Base-by-base conservation (phyloP, 2,797 vertebrate genomes). In the Leptodactylus fallax region DNA sequence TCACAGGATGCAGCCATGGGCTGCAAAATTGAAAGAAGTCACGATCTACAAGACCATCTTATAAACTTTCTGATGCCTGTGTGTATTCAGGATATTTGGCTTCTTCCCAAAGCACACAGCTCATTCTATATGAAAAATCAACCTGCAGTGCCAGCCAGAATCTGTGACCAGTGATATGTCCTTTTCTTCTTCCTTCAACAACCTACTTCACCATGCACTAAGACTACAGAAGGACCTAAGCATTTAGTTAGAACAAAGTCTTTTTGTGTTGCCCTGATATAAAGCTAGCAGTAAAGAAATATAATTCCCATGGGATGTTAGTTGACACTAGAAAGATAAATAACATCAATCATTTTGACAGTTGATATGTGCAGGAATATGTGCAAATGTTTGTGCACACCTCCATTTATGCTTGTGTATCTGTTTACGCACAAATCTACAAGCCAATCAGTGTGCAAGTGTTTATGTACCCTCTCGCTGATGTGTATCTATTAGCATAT, bases 311-410 rank as follows among this genome's bases (percentile, higher is more conserved):
- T 36, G 78, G 84, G 84, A 89, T 88, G 36, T 58, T 86, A 69
- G 61, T 45, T 83, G 85, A 89, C 80, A 86, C 72, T 83, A 72
- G 88, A 89, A 89, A 89, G 88, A 89, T 63, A 89, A 89, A 89
- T 87, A 83, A 63, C 80, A 89, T 89, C 79, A 56, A 86, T 89
- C 88, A 89, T 83, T 79, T 47, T 86, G 88, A 89, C 85, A 87
- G 88, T 3, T 51, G 56, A 77, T 85, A 77, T 82, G 61, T 83
- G 36, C 67, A 12, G 49, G 65, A 45, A 17, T 65, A 58, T 71
- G 87, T 79, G 81, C 79, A 69, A 83, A 87, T 83, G 63, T 89
- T 79, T 89, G 79, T 81, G 27, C 74, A 36, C 11, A 16, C 36
- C 58, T 63, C 25, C 55, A n/a, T 76, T 49, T 60, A 65, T 63